Conservation (phyloP, 92 coral and sea anemone genomes). For the Actinostola sp. region DNA sequence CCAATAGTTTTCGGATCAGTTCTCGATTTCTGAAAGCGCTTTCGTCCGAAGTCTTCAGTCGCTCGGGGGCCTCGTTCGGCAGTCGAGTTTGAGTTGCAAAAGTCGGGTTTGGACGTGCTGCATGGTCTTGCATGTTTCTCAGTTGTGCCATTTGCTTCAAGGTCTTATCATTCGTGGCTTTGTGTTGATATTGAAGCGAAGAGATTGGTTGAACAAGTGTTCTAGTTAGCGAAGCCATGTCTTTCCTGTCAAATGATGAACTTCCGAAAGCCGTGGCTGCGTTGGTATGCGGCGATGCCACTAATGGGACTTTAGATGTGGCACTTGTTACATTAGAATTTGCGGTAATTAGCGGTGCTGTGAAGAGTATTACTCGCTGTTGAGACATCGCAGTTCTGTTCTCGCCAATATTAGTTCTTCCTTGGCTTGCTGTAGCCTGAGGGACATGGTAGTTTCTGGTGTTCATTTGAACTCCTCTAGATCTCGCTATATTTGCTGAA, state of each 20-base stretch:
- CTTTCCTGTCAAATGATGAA: too few relatives aligned
- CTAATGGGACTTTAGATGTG: too few relatives aligned
- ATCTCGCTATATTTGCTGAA: too few relatives aligned
- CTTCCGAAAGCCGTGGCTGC: too few relatives aligned
- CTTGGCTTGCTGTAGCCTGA: too few relatives aligned
- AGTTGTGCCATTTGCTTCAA: neutral
- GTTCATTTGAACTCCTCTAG: constrained; percentile 9
- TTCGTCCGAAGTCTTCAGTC: neutral
- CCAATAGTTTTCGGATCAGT: constrained; percentile 17
- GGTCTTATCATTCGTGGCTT: neutral
- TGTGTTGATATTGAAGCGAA: neutral
- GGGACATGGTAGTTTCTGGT: neutral
- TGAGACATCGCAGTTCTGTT: too few relatives aligned
- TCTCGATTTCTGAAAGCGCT: constrained; percentile 13
- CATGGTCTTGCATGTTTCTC: neutral
- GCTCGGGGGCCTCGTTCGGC: neutral
- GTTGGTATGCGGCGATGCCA: too few relatives aligned
- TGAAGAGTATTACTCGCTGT: too few relatives aligned
- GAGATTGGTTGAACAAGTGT: neutral
- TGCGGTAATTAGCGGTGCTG: too few relatives aligned
- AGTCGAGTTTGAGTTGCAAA: neutral
- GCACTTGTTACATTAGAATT: too few relatives aligned
- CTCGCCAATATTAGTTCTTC: too few relatives aligned
- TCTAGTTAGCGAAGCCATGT: too few relatives aligned
- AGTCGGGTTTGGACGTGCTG: neutral